These are phyloP conservation scores for Nomada ferruginata DNA, from an alignment of 2,888 invertebrate species.

Conservation along the genomic window DNA sequence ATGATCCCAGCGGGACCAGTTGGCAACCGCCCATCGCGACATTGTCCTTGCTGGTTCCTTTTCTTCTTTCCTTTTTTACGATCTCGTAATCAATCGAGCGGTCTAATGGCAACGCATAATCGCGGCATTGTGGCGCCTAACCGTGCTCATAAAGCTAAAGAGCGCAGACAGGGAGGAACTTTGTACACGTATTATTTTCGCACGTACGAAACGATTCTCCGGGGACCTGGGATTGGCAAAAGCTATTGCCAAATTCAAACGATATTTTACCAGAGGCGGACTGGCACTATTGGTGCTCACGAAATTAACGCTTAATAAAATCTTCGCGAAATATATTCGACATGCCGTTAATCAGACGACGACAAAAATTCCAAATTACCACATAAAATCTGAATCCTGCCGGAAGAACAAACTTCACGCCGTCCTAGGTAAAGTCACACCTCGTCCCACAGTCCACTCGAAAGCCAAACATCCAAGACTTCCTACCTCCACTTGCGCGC, in stretches of 20 bases:
- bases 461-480: not conserved
- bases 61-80: conserved; percentile 69
- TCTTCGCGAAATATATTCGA: no score
- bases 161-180: conserved; percentile 58
- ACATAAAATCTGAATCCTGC: no score
- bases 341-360: no score
- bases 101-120: conserved; percentile 77
- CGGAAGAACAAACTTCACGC: no score
- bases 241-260: conserved; percentile 3
- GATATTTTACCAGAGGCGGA: not conserved
- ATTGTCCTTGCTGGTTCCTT: conserved; percentile 76
- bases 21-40: conserved; percentile 83
- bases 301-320: no score
- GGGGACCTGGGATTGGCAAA: conserved; percentile 27
- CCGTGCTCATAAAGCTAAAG: conserved; percentile 63
- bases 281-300: no score
- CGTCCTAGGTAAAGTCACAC: no score
- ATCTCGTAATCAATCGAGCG: conserved; percentile 79
- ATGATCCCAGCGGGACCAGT: conserved; percentile 80
- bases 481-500: not conserved
- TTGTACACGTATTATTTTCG: conserved; percentile 22
- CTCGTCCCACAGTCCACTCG: not conserved
- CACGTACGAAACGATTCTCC: conserved; percentile 52
- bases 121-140: conserved; percentile 73
- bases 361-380: no score